These are phyloP conservation scores for Trachelus tabidus DNA, from an alignment of 2,888 invertebrate species.

Conservation along the genomic window DNA sequence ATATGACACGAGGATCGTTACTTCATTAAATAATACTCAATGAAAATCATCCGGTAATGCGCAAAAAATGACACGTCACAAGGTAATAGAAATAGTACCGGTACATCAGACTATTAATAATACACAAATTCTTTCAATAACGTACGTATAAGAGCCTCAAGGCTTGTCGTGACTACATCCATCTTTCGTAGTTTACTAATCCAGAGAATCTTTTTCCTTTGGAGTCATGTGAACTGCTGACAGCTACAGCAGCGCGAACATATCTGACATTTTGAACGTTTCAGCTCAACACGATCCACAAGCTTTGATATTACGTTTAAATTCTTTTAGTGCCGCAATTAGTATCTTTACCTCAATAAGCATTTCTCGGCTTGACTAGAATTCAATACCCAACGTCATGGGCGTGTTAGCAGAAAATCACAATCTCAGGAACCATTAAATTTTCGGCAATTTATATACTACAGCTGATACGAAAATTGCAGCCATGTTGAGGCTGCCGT, in stretches of 20 bases:
- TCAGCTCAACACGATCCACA: not conserved
- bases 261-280: constrained; percentile 9
- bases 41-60: not conserved
- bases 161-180: constrained; percentile 76
- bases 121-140: constrained; percentile 37
- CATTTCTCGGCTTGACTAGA: not conserved
- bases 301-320: constrained; percentile 1
- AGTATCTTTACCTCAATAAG: not conserved
- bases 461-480: not conserved
- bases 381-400: not conserved
- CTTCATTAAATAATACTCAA: not conserved
- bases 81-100: not conserved
- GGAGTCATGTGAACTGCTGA: constrained; percentile 20
- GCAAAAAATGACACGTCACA: not conserved
- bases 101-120: constrained; percentile 5
- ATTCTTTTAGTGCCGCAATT: not conserved
- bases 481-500: not conserved
- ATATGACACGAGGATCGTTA: not conserved
- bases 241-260: constrained; percentile 14
- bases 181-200: constrained; percentile 60
- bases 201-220: not conserved
- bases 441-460: not conserved
- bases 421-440: not conserved
- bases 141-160: constrained; percentile 81
- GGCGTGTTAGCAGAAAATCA: not conserved